These are phyloP conservation scores for Sandelia bainsii DNA, from an alignment of 2,797 vertebrate species.

Conservation along the genomic window DNA sequence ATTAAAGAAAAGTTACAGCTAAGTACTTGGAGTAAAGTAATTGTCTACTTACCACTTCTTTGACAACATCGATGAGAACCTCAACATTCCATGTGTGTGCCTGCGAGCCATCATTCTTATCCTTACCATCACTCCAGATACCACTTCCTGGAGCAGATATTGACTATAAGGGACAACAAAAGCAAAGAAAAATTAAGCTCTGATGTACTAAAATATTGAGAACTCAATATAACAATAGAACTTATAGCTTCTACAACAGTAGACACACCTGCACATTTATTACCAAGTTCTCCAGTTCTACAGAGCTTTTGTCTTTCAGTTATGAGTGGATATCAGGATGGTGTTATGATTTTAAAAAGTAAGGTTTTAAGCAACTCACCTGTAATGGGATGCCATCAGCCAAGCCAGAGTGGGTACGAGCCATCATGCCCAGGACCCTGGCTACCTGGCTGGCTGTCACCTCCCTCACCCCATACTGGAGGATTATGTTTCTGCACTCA, in stretches of 20 bases:
- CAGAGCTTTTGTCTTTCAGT: no score
- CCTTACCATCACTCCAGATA: constrained; percentile 99
- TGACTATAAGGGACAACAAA: constrained; percentile 81
- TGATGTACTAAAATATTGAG: neutral
- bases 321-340: no score
- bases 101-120: constrained; percentile 97
- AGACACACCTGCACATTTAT: no score
- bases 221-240: no score
- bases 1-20: rapidly evolving
- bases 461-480: constrained; percentile 97
- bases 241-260: no score
- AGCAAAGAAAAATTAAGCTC: neutral
- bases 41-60: constrained; percentile 91
- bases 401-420: constrained; percentile 95
- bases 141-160: constrained; percentile 97
- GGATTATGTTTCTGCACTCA: constrained; percentile 98
- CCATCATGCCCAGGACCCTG: constrained; percentile 99
- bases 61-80: constrained; percentile 97
- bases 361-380: constrained; percentile 78
- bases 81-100: constrained; percentile 98
- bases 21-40: neutral
- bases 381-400: constrained; percentile 96
- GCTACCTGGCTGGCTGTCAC: constrained; percentile 98
- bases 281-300: no score
- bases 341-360: no score